A percentile compares a stretch with the other conserved stretches of the same genome.
Evolutionary conservation across 2,797 vertebrate species (phyloP).

Genomic region (Hydrophis major): DNA sequence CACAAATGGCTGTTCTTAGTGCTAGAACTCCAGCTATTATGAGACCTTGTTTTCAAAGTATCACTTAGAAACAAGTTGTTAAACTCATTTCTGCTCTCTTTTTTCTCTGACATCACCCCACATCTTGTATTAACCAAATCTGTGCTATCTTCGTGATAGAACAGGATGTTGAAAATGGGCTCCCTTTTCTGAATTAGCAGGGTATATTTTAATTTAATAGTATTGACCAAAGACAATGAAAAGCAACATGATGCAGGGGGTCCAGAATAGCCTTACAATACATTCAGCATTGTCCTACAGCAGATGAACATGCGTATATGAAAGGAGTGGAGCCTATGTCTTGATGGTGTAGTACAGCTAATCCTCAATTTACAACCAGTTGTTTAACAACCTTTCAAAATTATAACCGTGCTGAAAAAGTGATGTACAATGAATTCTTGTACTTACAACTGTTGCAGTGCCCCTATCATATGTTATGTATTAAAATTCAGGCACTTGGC

Average conservation of each 20-base stretch:
- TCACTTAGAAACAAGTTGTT: not conserved
- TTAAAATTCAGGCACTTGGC: not conserved
- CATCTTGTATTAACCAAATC: not conserved
- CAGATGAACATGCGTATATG: not conserved
- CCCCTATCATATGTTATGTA: not conserved
- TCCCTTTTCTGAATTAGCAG: not conserved
- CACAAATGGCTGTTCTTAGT: not conserved
- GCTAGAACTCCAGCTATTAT: not conserved
- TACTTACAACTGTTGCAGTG: not conserved
- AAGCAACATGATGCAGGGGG: not conserved
- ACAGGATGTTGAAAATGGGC: not conserved
- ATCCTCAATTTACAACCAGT: not conserved
- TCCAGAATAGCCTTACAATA: not conserved
- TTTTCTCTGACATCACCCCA: too few relatives aligned
- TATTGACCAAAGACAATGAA: not conserved
- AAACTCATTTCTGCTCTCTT: not conserved
- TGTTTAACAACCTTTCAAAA: not conserved
- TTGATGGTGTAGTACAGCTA: not conserved
- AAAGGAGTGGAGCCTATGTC: not conserved
- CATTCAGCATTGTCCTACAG: not conserved
- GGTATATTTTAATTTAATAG: not conserved
- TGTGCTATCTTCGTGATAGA: not conserved
- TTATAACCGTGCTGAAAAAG: not conserved
- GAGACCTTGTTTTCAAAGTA: not conserved
- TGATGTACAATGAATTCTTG: not conserved